Evolutionary conservation across 2,797 vertebrate genomes (phyloP).

Genomic region (Myioborus miniatus): DNA sequence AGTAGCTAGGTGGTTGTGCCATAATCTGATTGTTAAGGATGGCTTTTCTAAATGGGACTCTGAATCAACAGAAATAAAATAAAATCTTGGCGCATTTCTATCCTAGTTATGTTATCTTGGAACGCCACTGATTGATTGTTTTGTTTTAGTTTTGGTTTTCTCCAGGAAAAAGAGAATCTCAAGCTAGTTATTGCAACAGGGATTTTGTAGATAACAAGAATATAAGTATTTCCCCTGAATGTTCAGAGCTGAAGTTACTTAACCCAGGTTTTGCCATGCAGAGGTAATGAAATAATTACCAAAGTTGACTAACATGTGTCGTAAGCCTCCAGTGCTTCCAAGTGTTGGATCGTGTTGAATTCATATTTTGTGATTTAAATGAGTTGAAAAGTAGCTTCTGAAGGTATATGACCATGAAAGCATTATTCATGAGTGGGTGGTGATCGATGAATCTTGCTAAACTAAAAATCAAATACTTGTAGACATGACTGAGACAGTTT

Average conservation of each 20-base stretch:
- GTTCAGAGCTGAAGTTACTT: neutral
- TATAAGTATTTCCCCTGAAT: neutral
- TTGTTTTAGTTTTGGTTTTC: neutral
- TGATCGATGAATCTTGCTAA: neutral
- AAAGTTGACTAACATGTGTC: neutral
- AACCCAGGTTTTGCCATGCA: neutral
- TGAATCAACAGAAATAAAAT: neutral
- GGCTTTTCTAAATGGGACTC: neutral
- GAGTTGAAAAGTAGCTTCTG: neutral
- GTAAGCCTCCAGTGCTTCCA: neutral
- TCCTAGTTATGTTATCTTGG: neutral
- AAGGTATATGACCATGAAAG: neutral
- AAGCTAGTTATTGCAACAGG: neutral
- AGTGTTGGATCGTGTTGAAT: neutral
- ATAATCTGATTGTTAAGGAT: neutral
- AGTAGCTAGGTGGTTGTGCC: neutral
- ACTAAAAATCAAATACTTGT: neutral
- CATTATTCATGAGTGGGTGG: neutral
- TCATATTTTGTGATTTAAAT: neutral
- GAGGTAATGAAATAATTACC: neutral
- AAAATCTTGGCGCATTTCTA: neutral
- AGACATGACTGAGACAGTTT: neutral
- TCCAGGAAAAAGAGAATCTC: neutral
- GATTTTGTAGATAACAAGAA: neutral
- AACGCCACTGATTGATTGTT: accelerated